Base-by-base conservation (phyloP, 2,113 vertebrate genomes). In the Apus apus region DNA sequence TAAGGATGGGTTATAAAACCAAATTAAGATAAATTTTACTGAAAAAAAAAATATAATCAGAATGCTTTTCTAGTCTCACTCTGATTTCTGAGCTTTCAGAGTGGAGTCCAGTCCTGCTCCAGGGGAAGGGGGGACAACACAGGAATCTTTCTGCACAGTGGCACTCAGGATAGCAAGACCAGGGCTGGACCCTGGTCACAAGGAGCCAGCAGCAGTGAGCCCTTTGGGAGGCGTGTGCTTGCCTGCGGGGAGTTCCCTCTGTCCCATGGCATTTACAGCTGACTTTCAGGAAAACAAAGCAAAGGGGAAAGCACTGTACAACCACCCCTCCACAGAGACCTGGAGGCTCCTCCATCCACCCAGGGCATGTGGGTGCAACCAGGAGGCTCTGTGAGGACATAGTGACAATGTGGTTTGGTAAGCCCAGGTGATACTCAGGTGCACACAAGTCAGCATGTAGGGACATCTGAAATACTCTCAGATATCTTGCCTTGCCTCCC, bases 111-210 rank as follows among this genome's bases (percentile, higher is more conserved):
- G 43, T 29, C 21, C 36, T 30, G 5, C 6, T 5, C 5, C 23
- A 48, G 6, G 22, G 19, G 5, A 5, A 65, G 29, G 23, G 22
- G 2, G 50, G 34, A 48, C 70, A 36, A 43, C 43, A 21, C 10
- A 6, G 21, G 26, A 45, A n/a, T n/a, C 30, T 43, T 70, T 20
- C 8, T 1, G 1, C 56, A 43, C 0, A 36, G 43, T 2, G 1
- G 26, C 1, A 6, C 13, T 48, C 23, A 30, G 17, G 60, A 53
- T 3, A 3, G 46, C 32, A 23, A 23, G 16, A 57, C 23, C 0
- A 0, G 43, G 15, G 6, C 15, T 53, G n/a, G 16, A 19, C 21
- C 26, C 38, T 32, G 36, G 17, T 27, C 25, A 26, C 2, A 0
- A 25, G 51, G 36, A 1, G 0, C 29, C 68, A 81, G 38, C 50